Evolutionary conservation across 2,797 vertebrate species (phyloP).

Genomic region (Paedocypris micromegethes): DNA sequence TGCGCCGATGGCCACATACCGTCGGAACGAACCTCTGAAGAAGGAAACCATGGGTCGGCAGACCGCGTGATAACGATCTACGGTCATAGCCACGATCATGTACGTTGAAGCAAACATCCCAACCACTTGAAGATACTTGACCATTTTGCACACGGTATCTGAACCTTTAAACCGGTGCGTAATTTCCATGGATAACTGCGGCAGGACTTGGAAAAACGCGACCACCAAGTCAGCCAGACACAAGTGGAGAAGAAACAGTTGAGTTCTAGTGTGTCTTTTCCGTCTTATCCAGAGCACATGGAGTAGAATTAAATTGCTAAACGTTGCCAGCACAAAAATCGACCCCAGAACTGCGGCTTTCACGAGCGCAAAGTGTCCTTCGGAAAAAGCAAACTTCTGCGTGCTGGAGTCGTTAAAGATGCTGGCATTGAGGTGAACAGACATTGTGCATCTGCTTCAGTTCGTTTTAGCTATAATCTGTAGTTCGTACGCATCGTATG

Average conservation of each 20-base stretch:
- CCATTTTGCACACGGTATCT: conserved; percentile 70
- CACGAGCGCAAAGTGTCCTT: conserved; percentile 50
- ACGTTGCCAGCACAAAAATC: conserved; percentile 74
- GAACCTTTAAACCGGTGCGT: conserved; percentile 79
- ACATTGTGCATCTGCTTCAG: neutral
- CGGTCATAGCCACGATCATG: conserved; percentile 80
- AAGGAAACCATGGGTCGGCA: conserved; percentile 80
- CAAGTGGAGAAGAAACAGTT: conserved; percentile 80
- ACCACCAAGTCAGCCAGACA: conserved; percentile 78
- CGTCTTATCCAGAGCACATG: conserved; percentile 74
- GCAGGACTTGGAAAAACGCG: conserved; percentile 82
- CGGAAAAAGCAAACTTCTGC: conserved; percentile 8
- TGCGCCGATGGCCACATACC: conserved; percentile 67
- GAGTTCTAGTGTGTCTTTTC: conserved; percentile 76
- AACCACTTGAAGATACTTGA: conserved; percentile 85
- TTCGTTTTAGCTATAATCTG: too few species aligned
- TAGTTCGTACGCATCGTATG: too few species aligned
- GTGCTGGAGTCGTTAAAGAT: conserved; percentile 5
- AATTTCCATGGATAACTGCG: conserved; percentile 83
- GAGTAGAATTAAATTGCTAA: conserved; percentile 77
- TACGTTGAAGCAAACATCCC: conserved; percentile 88
- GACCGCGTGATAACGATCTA: conserved; percentile 80
- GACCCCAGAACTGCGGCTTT: conserved; percentile 74
- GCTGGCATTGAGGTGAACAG: conserved; percentile 6
- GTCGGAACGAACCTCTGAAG: conserved; percentile 68